Conservation (phyloP, 2,888 invertebrate genomes). For the Thelaira solivaga region DNA sequence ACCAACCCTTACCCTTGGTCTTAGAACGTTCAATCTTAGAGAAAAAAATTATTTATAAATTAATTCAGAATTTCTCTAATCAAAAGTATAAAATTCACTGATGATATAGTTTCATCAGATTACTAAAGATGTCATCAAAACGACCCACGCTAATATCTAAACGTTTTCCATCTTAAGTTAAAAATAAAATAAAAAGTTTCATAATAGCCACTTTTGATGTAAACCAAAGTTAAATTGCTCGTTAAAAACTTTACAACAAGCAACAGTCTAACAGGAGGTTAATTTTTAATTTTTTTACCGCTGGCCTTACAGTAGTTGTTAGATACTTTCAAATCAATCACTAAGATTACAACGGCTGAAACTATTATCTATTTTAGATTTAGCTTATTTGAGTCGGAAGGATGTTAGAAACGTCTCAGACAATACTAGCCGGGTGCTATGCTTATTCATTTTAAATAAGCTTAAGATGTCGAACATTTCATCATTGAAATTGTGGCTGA, state of each 20-base stretch:
- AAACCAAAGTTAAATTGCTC: constrained; percentile 68
- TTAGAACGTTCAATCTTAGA: constrained; percentile 84
- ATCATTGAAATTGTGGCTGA: constrained; percentile 67
- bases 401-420: constrained; percentile 65
- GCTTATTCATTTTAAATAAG: constrained; percentile 61
- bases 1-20: constrained; percentile 93
- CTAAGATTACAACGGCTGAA: constrained; percentile 78
- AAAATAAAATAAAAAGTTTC: constrained; percentile 23
- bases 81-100: background rate
- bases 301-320: constrained; percentile 76
- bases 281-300: constrained; percentile 70
- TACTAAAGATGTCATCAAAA: constrained; percentile 78
- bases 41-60: too few relatives aligned
- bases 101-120: constrained; percentile 69
- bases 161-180: constrained; percentile 48
- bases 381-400: constrained; percentile 67
- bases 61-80: too few relatives aligned
- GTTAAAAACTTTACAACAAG: constrained; percentile 60
- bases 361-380: constrained; percentile 55
- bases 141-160: constrained; percentile 66
- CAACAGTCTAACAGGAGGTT: constrained; percentile 69
- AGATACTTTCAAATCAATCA: constrained; percentile 65
- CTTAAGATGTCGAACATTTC: constrained; percentile 77
- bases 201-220: constrained; percentile 49
- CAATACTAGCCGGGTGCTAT: constrained; percentile 66